Evolutionary conservation across 2,888 invertebrate genomes (phyloP), one percentile per base, ranked within the genome.

Genomic region (Coremacera marginata): DNA sequence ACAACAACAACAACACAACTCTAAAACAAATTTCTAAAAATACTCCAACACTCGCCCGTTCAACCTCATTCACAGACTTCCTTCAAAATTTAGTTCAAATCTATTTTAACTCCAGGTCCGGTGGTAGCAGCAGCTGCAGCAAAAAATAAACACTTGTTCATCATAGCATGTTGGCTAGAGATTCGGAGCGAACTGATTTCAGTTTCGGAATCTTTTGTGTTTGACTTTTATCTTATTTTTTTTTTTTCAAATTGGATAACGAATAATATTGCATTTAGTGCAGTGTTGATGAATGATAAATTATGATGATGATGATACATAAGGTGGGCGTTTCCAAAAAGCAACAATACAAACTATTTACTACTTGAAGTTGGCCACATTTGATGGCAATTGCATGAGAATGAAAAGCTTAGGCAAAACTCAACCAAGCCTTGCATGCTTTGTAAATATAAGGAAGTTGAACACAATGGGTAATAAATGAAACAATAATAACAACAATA

Each of bases 11-110:
- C 31, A 14, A 27, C 11, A n/a, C 31, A 31, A 31, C 11, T n/a
- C 14, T 9, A 63, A 67, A 44, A 67, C 67, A 34, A 37, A 44
- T 9, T 44, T 22, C 67, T 67, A 67, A 67, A 67, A 67, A 67
- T 49, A 49, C 16, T 51, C 52, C 44, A 25, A 63, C 63, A 49
- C 25, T 25, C 25, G 51, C 68, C 49, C 71, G 71, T 60, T 57
- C 57, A 71, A 14, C 57, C 57, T 71, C 37, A 57, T 57, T 60
- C 57, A 22, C 22, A 71, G 37, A 70, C 70, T 70, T 27, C 25
- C 49, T 51, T 68, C 49, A 25, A 51, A 71, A 72, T 57, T n/a
- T 67, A 44, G 74, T 74, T 67, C 74, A 74, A 74, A 74, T 74
- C 74, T 74, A 74, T 74, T 74, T 74, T 74, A 37, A 67, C 52